Evolutionary conservation across 2,113 vertebrate species (phyloP).

Genomic region (Heterotilapia buettikoferi): DNA sequence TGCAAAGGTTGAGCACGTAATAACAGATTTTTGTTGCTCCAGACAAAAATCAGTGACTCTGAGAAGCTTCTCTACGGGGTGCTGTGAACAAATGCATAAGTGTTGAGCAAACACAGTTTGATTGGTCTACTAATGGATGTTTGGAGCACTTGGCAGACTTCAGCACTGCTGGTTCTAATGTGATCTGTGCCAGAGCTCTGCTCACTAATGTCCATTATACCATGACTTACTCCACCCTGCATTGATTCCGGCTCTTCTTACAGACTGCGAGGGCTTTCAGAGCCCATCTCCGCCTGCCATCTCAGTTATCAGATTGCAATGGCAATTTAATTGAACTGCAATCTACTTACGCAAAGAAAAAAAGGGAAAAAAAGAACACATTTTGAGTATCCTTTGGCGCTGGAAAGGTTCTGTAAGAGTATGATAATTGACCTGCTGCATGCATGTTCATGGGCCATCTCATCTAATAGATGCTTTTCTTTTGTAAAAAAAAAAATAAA

Average conservation of each 20-base stretch:
- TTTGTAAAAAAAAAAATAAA: neutral
- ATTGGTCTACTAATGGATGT: slow-evolving; percentile 45
- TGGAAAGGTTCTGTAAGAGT: neutral
- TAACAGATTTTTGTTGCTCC: neutral
- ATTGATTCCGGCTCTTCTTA: slow-evolving; percentile 58
- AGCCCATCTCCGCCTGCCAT: slow-evolving; percentile 23
- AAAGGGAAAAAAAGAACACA: neutral
- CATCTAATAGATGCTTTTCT: neutral
- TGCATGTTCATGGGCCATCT: neutral
- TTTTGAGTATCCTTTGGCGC: neutral
- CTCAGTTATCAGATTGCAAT: slow-evolving; percentile 34
- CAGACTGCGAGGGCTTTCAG: slow-evolving; percentile 42
- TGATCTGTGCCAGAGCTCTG: slow-evolving; percentile 31
- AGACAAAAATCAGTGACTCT: neutral
- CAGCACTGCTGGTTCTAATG: slow-evolving; percentile 15
- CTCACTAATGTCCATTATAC: slow-evolving; percentile 53
- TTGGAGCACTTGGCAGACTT: slow-evolving; percentile 41
- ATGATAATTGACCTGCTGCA: neutral
- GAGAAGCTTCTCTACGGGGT: neutral
- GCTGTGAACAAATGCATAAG: neutral
- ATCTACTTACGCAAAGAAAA: neutral
- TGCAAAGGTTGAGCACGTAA: neutral
- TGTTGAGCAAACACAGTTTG: slow-evolving; percentile 30
- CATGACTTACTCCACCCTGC: slow-evolving; percentile 23
- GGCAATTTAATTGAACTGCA: slow-evolving; percentile 29